phyloP scores from a whole-genome alignment of 2,888 invertebrate species.

The Rhabditophanes sp. region DNA sequence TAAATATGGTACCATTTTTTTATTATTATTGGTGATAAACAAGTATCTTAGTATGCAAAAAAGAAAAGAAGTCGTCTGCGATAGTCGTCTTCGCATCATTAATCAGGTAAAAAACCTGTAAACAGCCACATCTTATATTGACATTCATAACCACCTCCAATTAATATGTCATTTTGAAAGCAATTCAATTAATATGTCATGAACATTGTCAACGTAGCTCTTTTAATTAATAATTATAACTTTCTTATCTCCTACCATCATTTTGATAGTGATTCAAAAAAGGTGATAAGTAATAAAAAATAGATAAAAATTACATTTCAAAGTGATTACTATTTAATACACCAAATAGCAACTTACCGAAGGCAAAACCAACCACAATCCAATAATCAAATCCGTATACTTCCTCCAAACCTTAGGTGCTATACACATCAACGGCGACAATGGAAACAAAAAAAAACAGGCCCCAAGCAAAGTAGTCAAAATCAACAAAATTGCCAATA shows the following conservation, averaged over 20 bases:
- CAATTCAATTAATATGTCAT: no score
- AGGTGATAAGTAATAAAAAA: not conserved
- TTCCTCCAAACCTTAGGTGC: conserved; percentile 14
- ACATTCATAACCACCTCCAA: no score
- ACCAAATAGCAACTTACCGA: conserved; percentile 17
- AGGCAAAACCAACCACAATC: conserved; percentile 39
- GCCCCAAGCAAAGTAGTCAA: conserved; percentile 32
- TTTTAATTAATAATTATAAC: no score
- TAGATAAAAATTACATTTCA: conserved; percentile 3
- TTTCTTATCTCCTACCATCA: not conserved
- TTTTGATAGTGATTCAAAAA: conserved; percentile 1
- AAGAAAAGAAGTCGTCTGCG: no score
- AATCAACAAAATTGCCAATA: conserved; percentile 21
- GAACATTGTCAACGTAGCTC: no score
- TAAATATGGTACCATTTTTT: no score
- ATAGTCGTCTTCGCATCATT: no score
- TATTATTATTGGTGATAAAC: not conserved
- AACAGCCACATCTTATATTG: no score
- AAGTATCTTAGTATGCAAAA: not conserved
- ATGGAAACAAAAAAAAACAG: conserved; percentile 35
- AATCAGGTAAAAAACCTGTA: no score
- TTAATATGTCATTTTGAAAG: no score
- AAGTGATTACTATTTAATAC: conserved; percentile 2
- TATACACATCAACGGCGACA: conserved; percentile 24
- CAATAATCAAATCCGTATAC: conserved; percentile 25